Conservation (phyloP, 2,888 invertebrate genomes). For the Julus scandinavius region DNA sequence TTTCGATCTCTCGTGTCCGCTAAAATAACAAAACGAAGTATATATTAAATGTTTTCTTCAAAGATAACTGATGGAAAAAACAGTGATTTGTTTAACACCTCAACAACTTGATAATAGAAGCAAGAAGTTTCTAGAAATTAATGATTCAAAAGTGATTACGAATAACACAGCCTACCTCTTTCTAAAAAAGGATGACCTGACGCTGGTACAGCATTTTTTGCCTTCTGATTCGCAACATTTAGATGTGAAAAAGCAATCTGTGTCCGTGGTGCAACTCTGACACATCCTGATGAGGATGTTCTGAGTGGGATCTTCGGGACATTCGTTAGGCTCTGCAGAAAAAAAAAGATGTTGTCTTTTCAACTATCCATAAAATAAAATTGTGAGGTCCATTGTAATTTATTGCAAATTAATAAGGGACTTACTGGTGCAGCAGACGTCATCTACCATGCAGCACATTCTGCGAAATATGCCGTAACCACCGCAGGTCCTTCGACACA, state of each 20-base stretch:
- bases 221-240: constrained; percentile 54
- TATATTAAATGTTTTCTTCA: no score
- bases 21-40: background rate
- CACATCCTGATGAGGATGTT: constrained; percentile 48
- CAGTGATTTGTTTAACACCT: no score
- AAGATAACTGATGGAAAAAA: no score
- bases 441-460: constrained; percentile 52
- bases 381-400: background rate
- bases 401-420: background rate
- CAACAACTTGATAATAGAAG: background rate
- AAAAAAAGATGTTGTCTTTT: background rate
- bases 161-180: background rate
- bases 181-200: constrained; percentile 28
- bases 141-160: no score
- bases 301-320: constrained; percentile 51
- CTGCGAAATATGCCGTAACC: constrained; percentile 51
- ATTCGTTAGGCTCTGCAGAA: constrained; percentile 43
- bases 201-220: constrained; percentile 51
- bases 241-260: constrained; percentile 49
- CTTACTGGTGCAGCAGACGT: constrained; percentile 51
- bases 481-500: constrained; percentile 51
- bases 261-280: constrained; percentile 49
- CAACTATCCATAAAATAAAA: background rate
- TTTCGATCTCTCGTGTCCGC: background rate
- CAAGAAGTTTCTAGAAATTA: background rate